These are phyloP conservation scores for Phenacoccus solenopsis DNA, from an alignment of 1,140 invertebrate genomes.

Conservation along the genomic window DNA sequence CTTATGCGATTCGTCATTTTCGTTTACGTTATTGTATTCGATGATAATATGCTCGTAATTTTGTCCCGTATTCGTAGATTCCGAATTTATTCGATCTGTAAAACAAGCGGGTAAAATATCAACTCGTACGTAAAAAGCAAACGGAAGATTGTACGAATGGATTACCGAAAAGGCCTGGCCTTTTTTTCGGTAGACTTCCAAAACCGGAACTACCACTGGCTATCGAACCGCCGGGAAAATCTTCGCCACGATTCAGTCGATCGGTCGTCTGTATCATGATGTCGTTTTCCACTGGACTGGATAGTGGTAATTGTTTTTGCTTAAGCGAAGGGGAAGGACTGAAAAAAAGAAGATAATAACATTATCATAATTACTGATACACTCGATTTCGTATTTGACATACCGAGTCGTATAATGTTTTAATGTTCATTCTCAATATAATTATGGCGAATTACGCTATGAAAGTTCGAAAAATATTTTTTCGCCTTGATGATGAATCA, in stretches of 20 bases:
- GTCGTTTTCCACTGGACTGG: constrained; percentile 30
- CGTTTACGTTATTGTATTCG: background rate
- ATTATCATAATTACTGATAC: constrained; percentile 6
- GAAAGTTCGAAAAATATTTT: too few relatives aligned
- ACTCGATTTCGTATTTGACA: too few relatives aligned
- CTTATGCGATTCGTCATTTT: background rate
- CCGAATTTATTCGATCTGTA: background rate
- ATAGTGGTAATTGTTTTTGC: constrained; percentile 44
- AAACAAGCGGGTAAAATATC: background rate
- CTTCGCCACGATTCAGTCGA: constrained; percentile 41
- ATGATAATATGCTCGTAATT: background rate
- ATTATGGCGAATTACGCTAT: background rate
- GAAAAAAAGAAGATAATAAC: constrained; percentile 20
- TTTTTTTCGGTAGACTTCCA: constrained; percentile 66
- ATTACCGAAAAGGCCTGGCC: constrained; percentile 42
- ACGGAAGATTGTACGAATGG: background rate
- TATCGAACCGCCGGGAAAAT: constrained; percentile 44
- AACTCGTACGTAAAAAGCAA: background rate
- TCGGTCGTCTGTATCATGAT: constrained; percentile 25
- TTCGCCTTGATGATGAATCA: too few relatives aligned
- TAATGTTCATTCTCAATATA: too few relatives aligned
- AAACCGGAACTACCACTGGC: constrained; percentile 66
- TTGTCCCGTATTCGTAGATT: background rate
- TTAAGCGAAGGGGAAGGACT: constrained; percentile 56
- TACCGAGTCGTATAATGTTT: too few relatives aligned